phyloP scores from a whole-genome alignment of 2,888 invertebrate species.

The Heteromyza rotundicornis region DNA sequence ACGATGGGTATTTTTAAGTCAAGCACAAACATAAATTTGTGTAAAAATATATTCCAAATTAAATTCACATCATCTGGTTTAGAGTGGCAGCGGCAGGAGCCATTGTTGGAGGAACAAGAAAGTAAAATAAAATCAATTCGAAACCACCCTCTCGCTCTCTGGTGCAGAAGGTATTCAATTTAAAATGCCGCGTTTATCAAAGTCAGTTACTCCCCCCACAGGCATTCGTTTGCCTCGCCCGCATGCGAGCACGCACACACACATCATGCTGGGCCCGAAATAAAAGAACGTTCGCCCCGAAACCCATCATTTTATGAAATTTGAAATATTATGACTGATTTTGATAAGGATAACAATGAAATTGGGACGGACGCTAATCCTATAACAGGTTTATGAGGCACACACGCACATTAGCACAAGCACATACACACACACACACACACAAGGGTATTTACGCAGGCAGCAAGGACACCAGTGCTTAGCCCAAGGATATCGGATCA shows the following conservation, averaged over 20 bases:
- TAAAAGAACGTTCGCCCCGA: conserved; percentile 22
- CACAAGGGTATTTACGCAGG: neutral
- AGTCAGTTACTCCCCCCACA: neutral
- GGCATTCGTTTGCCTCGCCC: neutral
- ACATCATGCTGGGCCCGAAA: neutral
- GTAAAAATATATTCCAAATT: no score
- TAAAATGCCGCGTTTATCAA: neutral
- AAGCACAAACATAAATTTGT: no score
- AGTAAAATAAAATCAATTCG: no score
- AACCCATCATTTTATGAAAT: conserved; percentile 54
- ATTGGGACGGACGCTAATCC: neutral
- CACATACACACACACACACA: neutral
- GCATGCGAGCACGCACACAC: neutral
- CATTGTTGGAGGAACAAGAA: neutral
- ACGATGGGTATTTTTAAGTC: no score
- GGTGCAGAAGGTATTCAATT: neutral
- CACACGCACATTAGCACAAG: neutral
- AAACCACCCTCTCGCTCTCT: no score
- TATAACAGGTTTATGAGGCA: neutral
- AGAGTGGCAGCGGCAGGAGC: neutral
- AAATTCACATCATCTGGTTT: no score
- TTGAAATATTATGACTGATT: conserved; percentile 56
- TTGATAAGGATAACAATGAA: conserved; percentile 27
- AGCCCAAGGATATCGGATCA: neutral
- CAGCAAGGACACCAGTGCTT: neutral